These are phyloP conservation scores for Chloroclysta siterata DNA, from an alignment of 2,888 invertebrate species.

Conservation along the genomic window DNA sequence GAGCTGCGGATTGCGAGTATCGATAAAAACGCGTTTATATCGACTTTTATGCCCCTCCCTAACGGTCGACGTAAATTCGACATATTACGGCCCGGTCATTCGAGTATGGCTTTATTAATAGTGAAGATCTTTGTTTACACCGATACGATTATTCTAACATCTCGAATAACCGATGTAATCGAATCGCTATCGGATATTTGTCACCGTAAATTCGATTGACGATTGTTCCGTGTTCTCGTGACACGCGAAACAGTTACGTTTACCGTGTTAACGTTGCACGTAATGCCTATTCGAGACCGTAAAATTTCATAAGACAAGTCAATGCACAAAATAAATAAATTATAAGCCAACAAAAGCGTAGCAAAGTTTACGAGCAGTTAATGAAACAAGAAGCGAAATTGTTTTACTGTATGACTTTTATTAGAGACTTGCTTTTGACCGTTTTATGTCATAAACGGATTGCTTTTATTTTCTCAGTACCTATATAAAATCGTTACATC, in stretches of 20 bases:
- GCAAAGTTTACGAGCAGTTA: constrained; percentile 49
- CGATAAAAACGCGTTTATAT: constrained; percentile 74
- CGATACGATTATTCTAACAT: constrained; percentile 53
- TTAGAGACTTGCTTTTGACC: constrained; percentile 35
- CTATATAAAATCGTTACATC: background rate
- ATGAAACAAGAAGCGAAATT: constrained; percentile 43
- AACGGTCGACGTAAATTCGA: constrained; percentile 72
- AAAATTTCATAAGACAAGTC: constrained; percentile 49
- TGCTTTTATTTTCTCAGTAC: constrained; percentile 28
- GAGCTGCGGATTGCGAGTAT: constrained; percentile 65
- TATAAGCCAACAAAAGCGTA: constrained; percentile 41
- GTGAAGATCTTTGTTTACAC: constrained; percentile 62
- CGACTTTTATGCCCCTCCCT: constrained; percentile 68
- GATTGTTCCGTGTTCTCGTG: constrained; percentile 47
- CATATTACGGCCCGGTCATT: constrained; percentile 59
- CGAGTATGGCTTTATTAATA: constrained; percentile 71
- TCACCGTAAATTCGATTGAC: constrained; percentile 60
- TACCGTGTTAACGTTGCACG: constrained; percentile 47
- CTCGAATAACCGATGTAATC: constrained; percentile 59
- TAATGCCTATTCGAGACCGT: constrained; percentile 45
- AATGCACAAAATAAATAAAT: constrained; percentile 48
- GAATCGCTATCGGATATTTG: constrained; percentile 49
- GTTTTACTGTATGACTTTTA: constrained; percentile 45
- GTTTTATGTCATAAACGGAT: constrained; percentile 43
- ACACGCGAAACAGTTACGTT: constrained; percentile 43